These are phyloP conservation scores for Reinhardtius hippoglossoides DNA, from an alignment of 2,113 vertebrate genomes.

Conservation along the genomic window DNA sequence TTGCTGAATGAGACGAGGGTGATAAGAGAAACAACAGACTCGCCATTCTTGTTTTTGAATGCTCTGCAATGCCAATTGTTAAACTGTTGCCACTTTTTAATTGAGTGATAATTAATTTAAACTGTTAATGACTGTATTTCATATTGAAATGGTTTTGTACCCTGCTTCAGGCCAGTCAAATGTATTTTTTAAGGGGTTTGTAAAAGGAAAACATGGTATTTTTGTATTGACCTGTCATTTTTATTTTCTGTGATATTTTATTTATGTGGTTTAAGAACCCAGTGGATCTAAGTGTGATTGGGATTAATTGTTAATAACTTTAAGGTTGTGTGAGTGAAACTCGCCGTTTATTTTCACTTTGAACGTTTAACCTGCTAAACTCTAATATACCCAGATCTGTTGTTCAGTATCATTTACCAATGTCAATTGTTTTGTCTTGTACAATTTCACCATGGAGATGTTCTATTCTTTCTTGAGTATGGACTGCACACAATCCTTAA, in stretches of 20 bases:
- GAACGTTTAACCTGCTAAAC: conserved; percentile 50
- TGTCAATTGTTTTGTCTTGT: conserved; percentile 73
- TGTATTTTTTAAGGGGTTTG: conserved; percentile 68
- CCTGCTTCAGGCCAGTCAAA: conserved; percentile 66
- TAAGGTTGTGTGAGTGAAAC: conserved; percentile 54
- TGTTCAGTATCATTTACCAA: conserved; percentile 56
- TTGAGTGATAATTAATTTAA: conserved; percentile 46
- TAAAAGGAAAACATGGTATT: conserved; percentile 63
- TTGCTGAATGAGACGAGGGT: conserved; percentile 31
- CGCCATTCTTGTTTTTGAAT: conserved; percentile 51
- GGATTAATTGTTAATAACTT: conserved; percentile 67
- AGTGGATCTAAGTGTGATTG: conserved; percentile 61
- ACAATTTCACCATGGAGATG: conserved; percentile 63
- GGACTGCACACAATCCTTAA: conserved; percentile 61
- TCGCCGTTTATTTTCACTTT: conserved; percentile 38
- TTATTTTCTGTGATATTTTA: conserved; percentile 76
- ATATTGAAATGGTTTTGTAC: conserved; percentile 77
- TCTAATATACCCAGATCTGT: conserved; percentile 42
- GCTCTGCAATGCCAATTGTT: conserved; percentile 61
- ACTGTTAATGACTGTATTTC: conserved; percentile 77
- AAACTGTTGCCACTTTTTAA: conserved; percentile 61
- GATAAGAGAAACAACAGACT: conserved; percentile 65
- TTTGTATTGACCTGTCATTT: conserved; percentile 67
- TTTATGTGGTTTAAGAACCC: conserved; percentile 60
- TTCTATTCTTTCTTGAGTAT: conserved; percentile 66